Percentiles rank a stretch among this genome's conserved stretches.
Conservation (phyloP, 2,113 vertebrate species). For the Archilochus colubris region DNA sequence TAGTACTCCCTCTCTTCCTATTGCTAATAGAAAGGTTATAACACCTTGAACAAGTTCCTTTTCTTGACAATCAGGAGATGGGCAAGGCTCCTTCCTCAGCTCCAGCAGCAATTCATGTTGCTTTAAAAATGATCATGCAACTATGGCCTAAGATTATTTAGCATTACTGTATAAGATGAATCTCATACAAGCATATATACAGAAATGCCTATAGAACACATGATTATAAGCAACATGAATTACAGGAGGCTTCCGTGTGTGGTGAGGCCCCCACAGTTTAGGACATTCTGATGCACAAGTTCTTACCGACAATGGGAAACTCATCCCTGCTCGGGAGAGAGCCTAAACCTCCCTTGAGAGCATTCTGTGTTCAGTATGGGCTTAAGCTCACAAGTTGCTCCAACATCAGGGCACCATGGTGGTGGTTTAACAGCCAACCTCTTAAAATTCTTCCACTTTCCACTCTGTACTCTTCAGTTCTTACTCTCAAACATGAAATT, state of each 20-base stretch:
- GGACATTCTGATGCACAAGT: background rate
- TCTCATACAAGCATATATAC: background rate
- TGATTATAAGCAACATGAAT: background rate
- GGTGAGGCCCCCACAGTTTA: background rate
- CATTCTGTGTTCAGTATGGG: background rate
- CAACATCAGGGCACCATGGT: background rate
- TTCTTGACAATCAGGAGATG: accelerated
- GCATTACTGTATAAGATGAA: background rate
- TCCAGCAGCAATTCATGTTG: background rate
- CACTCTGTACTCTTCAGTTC: background rate
- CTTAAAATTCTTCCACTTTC: background rate
- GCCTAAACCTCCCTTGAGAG: background rate
- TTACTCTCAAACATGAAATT: background rate
- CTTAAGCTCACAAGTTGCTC: background rate
- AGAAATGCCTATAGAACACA: accelerated
- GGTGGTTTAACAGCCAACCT: background rate
- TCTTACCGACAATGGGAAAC: background rate
- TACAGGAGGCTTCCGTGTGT: background rate
- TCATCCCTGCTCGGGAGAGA: background rate
- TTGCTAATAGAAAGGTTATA: background rate
- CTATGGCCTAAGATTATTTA: background rate
- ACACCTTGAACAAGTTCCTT: background rate
- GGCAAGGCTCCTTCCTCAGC: background rate
- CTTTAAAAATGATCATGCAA: background rate
- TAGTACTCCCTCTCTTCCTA: background rate